Base-by-base conservation (phyloP, 2,888 invertebrate genomes). In the Agelastica alni region DNA sequence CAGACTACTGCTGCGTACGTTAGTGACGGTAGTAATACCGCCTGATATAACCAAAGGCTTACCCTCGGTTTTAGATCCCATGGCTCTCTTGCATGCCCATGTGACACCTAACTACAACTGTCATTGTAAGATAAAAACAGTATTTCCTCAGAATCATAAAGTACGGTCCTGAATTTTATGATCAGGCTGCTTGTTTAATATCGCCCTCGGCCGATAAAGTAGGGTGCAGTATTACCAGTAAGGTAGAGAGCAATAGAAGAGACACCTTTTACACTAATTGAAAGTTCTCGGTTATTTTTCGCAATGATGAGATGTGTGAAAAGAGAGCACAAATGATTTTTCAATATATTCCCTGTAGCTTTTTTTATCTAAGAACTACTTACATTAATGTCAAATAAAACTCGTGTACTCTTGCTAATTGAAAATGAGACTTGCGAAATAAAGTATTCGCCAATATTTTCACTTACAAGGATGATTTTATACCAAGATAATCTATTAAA, bases 241-340 rank as follows among this genome's bases (percentile, higher is more conserved):
- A 69, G 66, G 66, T 66, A 67, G 67, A 61, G 58, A 62, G 60
- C 60, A 56, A 59, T 59, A 59, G 49, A 48, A 66, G 45, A 69
- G 69, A 73, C 73, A 75, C 74, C 75, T 75, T 70, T 75, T 72
- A 74, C 72, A 69, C 73, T 75, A 75, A 75, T 75, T 75, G 75
- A 71, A 72, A 72, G 52, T 56, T 39, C 52, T 53, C 51, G 53
- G 56, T 56, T 58, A 55, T 55, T 60, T 51, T 48, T 56, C 51
- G 43, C 51, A 44, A 55, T 52, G 39, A 45, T 51, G 51, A 42
- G 46, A 42, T 45, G 47, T 39, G 51, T 16, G 53, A 34, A 44
- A 43, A 44, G 22, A 17, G 43, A 34, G 46, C 37, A 53, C 45
- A 37, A 48, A 51, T 59, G 56, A 61, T 61, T 61, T 61, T 61